Evolutionary conservation across 2,888 invertebrate genomes (phyloP).

Genomic region (Cotesia congregata): DNA sequence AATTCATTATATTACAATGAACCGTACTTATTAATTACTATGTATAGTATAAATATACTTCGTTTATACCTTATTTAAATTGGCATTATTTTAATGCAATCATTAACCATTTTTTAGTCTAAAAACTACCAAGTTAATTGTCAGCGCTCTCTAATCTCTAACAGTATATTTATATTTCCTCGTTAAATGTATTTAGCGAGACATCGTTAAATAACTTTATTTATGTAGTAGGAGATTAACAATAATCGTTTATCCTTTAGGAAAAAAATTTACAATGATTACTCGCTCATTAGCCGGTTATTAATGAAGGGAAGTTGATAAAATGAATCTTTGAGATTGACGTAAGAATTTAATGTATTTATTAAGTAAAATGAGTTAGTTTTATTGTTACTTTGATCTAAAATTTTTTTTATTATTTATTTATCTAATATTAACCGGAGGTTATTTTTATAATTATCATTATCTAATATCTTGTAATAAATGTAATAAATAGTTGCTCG

Average conservation of each 20-base stretch:
- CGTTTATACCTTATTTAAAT: neutral
- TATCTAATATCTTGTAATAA: neutral
- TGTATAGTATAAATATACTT: too few relatives aligned
- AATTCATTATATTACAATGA: too few relatives aligned
- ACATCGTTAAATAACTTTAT: neutral
- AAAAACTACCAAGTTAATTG: neutral
- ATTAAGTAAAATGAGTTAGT: neutral
- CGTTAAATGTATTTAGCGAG: neutral
- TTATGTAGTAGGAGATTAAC: neutral
- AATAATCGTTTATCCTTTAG: neutral
- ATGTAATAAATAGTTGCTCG: neutral
- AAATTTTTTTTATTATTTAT: neutral
- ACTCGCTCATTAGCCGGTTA: constrained; percentile 2
- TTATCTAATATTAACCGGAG: neutral
- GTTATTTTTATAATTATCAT: neutral
- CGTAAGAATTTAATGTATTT: neutral
- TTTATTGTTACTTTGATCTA: neutral
- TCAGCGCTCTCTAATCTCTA: neutral
- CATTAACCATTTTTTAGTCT: neutral
- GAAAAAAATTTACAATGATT: neutral
- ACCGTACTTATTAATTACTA: too few relatives aligned
- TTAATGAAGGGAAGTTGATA: neutral
- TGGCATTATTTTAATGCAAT: neutral
- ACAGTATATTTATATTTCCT: neutral
- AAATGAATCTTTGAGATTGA: neutral